These are phyloP conservation scores for Polyommatus iphigenia DNA, from an alignment of 2,888 invertebrate species.

Conservation along the genomic window DNA sequence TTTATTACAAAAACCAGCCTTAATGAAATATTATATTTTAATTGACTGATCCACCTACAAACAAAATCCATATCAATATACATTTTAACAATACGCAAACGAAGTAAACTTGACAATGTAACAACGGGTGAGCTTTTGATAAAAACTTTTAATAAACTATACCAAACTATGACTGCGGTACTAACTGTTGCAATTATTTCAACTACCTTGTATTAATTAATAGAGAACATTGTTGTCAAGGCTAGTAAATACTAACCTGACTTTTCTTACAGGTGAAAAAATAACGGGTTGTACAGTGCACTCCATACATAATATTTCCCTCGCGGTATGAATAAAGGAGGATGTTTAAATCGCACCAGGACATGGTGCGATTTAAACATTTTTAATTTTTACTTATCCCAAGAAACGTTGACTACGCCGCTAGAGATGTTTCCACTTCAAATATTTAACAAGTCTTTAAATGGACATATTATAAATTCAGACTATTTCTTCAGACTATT, in stretches of 20 bases:
- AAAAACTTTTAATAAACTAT: slow-evolving; percentile 14
- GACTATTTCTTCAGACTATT: too few species aligned
- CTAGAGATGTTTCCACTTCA: too few species aligned
- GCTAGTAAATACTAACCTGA: background rate
- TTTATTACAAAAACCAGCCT: background rate
- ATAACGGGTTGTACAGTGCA: too few species aligned
- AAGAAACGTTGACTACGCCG: too few species aligned
- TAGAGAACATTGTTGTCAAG: background rate
- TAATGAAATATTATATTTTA: slow-evolving; percentile 1
- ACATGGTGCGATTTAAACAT: too few species aligned
- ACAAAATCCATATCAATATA: background rate
- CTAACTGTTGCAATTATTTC: background rate
- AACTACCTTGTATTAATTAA: background rate
- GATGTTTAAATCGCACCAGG: too few species aligned
- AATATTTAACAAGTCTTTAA: too few species aligned
- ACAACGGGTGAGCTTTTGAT: background rate
- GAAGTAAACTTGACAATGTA: slow-evolving; percentile 36
- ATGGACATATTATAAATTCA: too few species aligned
- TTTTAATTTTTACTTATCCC: too few species aligned
- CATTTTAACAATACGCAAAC: slow-evolving; percentile 35
- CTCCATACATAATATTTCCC: too few species aligned
- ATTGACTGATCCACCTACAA: slow-evolving; percentile 36
- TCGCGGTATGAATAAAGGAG: too few species aligned
- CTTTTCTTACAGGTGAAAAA: too few species aligned
- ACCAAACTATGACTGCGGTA: background rate